Conservation (phyloP, 2,113 vertebrate species). For the Tragulus kanchil region DNA sequence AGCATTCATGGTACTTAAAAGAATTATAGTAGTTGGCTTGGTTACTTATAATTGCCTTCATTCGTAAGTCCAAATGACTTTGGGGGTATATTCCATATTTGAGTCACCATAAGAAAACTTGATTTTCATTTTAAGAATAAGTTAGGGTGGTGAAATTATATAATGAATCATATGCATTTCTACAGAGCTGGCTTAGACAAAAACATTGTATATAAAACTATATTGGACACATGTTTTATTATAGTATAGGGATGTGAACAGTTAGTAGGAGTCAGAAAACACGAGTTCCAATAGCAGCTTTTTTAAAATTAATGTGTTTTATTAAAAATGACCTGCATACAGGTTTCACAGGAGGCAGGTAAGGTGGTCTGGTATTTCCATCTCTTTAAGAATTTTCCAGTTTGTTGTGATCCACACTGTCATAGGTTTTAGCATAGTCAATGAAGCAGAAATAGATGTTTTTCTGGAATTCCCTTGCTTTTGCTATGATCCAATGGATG, state of each 20-base stretch:
- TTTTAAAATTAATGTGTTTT: neutral
- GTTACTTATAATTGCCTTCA: neutral
- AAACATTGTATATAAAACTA: neutral
- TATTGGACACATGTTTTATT: neutral
- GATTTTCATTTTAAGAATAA: conserved; percentile 2
- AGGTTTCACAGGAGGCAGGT: too few relatives aligned
- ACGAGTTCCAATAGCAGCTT: neutral
- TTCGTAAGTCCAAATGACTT: neutral
- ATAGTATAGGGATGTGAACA: neutral
- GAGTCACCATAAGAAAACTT: neutral
- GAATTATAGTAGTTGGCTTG: neutral
- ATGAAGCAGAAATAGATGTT: too few relatives aligned
- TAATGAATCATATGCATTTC: neutral
- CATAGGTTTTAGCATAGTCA: too few relatives aligned
- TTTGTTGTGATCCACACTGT: too few relatives aligned
- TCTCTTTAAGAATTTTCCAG: too few relatives aligned
- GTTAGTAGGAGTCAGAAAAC: neutral
- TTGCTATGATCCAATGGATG: too few relatives aligned
- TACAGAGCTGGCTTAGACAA: neutral
- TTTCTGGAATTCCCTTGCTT: too few relatives aligned
- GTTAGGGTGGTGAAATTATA: neutral
- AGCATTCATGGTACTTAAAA: neutral
- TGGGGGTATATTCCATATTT: neutral
- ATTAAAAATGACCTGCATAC: too few relatives aligned
- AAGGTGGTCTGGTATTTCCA: too few relatives aligned